Evolutionary conservation across 2,888 invertebrate species (phyloP), one percentile per base, ranked within the genome.

Genomic region (Smittia sp.): DNA sequence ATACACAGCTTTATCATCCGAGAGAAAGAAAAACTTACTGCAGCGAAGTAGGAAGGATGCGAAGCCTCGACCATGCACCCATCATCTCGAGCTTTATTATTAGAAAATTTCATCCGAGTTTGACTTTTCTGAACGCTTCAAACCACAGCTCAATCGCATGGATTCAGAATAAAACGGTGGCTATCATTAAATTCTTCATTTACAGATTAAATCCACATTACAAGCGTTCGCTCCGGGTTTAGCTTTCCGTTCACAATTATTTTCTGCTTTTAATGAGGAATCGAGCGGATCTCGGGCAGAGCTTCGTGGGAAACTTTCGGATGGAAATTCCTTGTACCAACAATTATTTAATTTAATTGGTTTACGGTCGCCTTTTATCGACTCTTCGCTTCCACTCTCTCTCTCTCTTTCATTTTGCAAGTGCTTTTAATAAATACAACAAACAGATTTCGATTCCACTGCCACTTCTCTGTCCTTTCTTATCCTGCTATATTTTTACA

Each of bases 271-370:
- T 58, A 58, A 58, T n/a, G 46, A n/a, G 46, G n/a, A 46, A 11
- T 46, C 46, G 46, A 11, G 46, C 15, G 15, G 46, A 46, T 46
- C 46, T 46, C 32, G 9, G 9, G 32, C 32, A 32, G n/a, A n/a
- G 32, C 32, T 46, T 46, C 46, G 15, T 46, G 46, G 46, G n/a
- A 46, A n/a, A 15, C 15, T 46, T 46, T 46, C 11, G n/a, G n/a
- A 46, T 58, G 24, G n/a, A 63, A 25, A 63, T n/a, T 25, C 22
- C 9, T 27, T 13, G 27, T 38, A 67, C 27, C 39, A 52, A 69
- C 67, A 67, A 54, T 69, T 69, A 69, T 69, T 69, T 69, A 32
- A 38, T 68, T 41, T 67, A 67, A 67, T 67, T 39, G 67, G 41
- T 41, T 58, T 22, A 22, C 27, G 22, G 27, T 27, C 63, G 25